Conservation (phyloP, 2,797 vertebrate genomes). For the Telmatherina bonti region DNA sequence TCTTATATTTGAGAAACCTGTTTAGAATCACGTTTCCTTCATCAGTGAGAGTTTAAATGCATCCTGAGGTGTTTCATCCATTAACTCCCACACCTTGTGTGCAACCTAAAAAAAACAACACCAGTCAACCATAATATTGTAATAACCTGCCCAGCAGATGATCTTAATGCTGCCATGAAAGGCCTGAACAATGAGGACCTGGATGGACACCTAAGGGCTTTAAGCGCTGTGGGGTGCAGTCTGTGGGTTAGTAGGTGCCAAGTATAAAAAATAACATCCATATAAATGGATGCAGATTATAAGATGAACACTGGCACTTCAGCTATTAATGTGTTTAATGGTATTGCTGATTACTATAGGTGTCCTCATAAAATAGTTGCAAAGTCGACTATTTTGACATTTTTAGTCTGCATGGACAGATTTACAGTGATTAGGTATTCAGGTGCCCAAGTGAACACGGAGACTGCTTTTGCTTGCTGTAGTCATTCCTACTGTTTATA, state of each 20-base stretch:
- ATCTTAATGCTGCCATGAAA: not conserved
- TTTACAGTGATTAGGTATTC: not conserved
- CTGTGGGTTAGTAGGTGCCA: not conserved
- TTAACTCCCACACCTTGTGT: not conserved
- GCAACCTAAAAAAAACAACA: no score
- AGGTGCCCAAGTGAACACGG: not conserved
- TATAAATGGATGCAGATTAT: not conserved
- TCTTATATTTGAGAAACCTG: not conserved
- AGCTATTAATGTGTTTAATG: not conserved
- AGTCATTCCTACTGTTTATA: slow-evolving; percentile 6
- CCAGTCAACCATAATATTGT: not conserved
- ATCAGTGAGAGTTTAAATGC: not conserved
- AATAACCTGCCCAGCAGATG: not conserved
- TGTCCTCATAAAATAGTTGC: not conserved
- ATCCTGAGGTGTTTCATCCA: not conserved
- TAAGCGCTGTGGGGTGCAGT: not conserved
- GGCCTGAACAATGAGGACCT: not conserved
- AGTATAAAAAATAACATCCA: no score
- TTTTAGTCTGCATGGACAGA: not conserved
- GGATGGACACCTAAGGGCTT: not conserved
- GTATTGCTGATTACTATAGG: not conserved
- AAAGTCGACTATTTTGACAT: not conserved
- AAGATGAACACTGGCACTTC: not conserved
- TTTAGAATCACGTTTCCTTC: not conserved
- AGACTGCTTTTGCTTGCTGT: not conserved